Evolutionary conservation across 2,113 vertebrate species (phyloP).

Genomic region (Sinocyclocheilus anshuiensis): DNA sequence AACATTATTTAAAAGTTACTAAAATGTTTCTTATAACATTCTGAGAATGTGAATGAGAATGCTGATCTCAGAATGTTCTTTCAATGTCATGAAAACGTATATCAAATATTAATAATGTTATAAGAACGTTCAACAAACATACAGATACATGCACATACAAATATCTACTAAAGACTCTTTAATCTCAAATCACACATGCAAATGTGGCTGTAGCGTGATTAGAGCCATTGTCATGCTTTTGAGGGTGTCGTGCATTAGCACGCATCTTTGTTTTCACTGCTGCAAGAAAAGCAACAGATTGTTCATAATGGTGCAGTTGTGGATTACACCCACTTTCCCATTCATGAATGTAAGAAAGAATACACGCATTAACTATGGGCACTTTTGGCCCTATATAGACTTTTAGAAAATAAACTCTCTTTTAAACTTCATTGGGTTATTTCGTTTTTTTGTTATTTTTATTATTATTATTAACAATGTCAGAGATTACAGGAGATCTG

Average conservation of each 20-base stretch:
- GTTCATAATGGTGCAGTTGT: constrained; percentile 10
- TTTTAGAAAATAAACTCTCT: too few species aligned
- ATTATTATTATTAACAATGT: too few species aligned
- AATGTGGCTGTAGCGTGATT: constrained; percentile 27
- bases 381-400: neutral
- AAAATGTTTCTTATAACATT: too few species aligned
- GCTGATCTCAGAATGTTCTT: too few species aligned
- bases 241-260: constrained; percentile 35
- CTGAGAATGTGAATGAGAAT: too few species aligned
- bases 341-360: neutral
- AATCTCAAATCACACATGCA: neutral
- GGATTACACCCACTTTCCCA: constrained; percentile 40
- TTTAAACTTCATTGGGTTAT: too few species aligned
- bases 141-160: too few species aligned
- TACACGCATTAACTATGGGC: neutral
- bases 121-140: too few species aligned
- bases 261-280: constrained; percentile 35
- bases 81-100: too few species aligned
- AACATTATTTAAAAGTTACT: too few species aligned
- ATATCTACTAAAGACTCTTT: neutral
- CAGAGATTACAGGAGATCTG: neutral
- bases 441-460: too few species aligned
- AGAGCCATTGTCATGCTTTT: constrained; percentile 10
- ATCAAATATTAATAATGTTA: too few species aligned
- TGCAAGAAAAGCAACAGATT: constrained; percentile 35